Evolutionary conservation across 1,140 invertebrate species (phyloP).

Genomic region (Achroia grisella): DNA sequence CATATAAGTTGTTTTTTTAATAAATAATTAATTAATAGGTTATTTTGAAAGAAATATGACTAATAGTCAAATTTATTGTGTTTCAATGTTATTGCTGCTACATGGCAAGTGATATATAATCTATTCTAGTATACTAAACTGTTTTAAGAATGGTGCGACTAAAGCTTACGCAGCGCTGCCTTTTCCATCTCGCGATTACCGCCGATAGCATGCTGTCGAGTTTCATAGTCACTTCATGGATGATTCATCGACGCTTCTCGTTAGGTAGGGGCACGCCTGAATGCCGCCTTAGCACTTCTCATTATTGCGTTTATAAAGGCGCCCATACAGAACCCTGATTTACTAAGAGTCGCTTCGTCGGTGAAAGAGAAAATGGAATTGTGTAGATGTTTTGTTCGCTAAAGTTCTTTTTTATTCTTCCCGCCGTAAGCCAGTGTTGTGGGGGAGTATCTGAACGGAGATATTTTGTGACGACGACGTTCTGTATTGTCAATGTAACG

Average conservation of each 20-base stretch:
- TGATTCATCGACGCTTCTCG: conserved; percentile 65
- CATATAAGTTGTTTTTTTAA: too few relatives aligned
- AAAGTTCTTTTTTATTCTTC: conserved; percentile 36
- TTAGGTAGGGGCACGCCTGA: conserved; percentile 49
- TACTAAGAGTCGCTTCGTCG: conserved; percentile 58
- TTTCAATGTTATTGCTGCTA: too few relatives aligned
- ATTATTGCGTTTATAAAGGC: conserved; percentile 73
- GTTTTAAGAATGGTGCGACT: too few relatives aligned
- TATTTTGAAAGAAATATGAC: too few relatives aligned
- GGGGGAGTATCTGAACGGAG: conserved; percentile 11
- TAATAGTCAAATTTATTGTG: too few relatives aligned
- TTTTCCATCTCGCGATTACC: conserved; percentile 36
- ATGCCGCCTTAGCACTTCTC: conserved; percentile 67
- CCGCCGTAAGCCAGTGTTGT: conserved; percentile 13
- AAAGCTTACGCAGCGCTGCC: conserved; percentile 21
- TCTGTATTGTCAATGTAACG: conserved; percentile 22
- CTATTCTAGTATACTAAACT: too few relatives aligned
- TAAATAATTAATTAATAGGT: too few relatives aligned
- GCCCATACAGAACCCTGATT: conserved; percentile 61
- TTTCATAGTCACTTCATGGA: conserved; percentile 63
- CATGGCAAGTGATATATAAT: too few relatives aligned
- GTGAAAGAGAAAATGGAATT: conserved; percentile 71
- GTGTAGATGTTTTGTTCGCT: conserved; percentile 61
- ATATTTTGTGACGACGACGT: conserved; percentile 25
- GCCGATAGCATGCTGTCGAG: conserved; percentile 45